Conservation (phyloP, 2,888 invertebrate genomes). For the Quadriops clusia region DNA sequence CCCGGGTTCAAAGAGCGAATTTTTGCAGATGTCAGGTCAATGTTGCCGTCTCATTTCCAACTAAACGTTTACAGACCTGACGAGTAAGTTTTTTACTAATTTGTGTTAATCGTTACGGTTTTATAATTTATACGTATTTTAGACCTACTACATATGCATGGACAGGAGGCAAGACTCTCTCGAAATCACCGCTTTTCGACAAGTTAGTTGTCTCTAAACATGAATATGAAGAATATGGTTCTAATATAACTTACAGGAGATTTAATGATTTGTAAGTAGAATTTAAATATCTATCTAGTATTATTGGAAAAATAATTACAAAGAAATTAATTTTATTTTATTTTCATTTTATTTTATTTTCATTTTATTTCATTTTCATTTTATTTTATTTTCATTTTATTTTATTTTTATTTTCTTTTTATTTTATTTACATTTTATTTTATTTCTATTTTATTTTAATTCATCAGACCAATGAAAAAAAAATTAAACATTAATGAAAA, state of each 20-base stretch:
- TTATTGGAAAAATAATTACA: too few relatives aligned
- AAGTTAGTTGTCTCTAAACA: constrained; percentile 64
- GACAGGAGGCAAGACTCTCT: constrained; percentile 73
- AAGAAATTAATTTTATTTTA: too few relatives aligned
- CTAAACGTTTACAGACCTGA: constrained; percentile 60
- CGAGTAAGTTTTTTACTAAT: constrained; percentile 40
- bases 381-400: too few relatives aligned
- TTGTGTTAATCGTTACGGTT: background rate
- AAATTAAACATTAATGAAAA: too few relatives aligned
- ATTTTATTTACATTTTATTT: too few relatives aligned
- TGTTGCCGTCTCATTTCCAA: constrained; percentile 65
- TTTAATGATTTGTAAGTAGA: constrained; percentile 38
- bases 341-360: too few relatives aligned
- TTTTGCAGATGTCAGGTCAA: constrained; percentile 62
- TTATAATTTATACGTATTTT: constrained; percentile 13
- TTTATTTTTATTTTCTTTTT: too few relatives aligned
- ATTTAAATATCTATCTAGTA: too few relatives aligned
- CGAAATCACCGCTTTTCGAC: constrained; percentile 61
- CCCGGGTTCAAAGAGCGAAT: constrained; percentile 74
- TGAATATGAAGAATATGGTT: constrained; percentile 83
- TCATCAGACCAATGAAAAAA: too few relatives aligned
- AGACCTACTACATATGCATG: constrained; percentile 79
- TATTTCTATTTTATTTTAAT: too few relatives aligned
- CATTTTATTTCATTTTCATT: too few relatives aligned
- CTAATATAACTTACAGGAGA: constrained; percentile 42